Conservation (phyloP, 2,797 vertebrate genomes). For the Pygocentrus nattereri region DNA sequence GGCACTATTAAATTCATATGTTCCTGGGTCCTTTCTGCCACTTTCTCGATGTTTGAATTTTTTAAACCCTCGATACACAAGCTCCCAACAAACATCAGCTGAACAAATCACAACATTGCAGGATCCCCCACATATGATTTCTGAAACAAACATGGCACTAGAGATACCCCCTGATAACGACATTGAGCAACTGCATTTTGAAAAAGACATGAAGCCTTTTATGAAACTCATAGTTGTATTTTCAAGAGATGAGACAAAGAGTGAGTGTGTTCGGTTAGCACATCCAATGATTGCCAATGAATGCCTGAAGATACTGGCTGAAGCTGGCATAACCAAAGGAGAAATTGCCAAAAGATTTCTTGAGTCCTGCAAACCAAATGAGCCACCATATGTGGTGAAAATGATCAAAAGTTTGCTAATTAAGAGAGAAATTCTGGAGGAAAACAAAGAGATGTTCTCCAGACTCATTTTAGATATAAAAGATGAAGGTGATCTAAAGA, state of each 20-base stretch:
- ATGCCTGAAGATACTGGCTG: conserved; percentile 3
- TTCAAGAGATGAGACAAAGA: background rate
- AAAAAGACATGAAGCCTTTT: conserved; percentile 40
- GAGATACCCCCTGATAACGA: too few species aligned
- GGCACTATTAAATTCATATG: conserved; percentile 30
- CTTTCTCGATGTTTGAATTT: conserved; percentile 23
- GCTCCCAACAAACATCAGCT: background rate
- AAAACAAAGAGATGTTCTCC: background rate
- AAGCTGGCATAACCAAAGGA: background rate
- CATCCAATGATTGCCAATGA: conserved; percentile 36
- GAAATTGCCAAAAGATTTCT: background rate
- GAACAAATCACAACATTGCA: background rate
- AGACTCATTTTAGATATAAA: conserved; percentile 27
- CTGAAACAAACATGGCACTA: background rate
- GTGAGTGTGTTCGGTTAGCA: conserved; percentile 5
- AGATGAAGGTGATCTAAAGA: background rate
- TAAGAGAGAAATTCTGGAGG: background rate
- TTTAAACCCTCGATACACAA: background rate
- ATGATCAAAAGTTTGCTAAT: conserved; percentile 26
- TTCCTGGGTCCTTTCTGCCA: conserved; percentile 31
- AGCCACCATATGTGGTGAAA: background rate
- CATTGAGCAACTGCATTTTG: background rate
- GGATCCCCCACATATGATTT: background rate
- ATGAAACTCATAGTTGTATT: conserved; percentile 36
- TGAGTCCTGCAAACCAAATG: background rate